phyloP scores from a whole-genome alignment of 2,797 vertebrate species.

The Dendrocincla fuliginosa region DNA sequence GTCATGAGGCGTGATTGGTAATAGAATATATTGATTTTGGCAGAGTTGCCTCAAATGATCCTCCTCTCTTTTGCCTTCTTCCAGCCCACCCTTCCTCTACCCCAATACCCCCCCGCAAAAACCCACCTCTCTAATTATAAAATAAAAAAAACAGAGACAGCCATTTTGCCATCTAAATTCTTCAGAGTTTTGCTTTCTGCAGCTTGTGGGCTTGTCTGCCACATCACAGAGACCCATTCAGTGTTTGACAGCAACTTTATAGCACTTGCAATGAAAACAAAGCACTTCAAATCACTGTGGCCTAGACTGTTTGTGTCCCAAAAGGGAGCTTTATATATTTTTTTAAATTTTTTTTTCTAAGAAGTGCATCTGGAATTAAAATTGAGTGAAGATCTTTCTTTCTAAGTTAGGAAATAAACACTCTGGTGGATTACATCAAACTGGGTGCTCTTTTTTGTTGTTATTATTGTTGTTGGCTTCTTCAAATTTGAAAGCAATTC shows the following conservation, averaged over 20 bases:
- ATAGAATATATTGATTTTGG: slow-evolving; percentile 21
- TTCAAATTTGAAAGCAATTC: neutral
- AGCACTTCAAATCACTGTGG: neutral
- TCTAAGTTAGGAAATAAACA: neutral
- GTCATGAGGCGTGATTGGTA: neutral
- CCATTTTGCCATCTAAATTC: slow-evolving; percentile 2
- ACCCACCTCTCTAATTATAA: neutral
- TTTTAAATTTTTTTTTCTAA: neutral
- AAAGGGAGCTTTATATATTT: neutral
- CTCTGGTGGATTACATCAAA: neutral
- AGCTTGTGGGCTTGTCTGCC: slow-evolving; percentile 26
- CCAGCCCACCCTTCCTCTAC: neutral
- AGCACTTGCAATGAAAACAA: neutral
- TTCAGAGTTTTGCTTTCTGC: neutral
- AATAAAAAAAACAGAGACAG: neutral
- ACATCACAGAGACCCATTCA: slow-evolving; percentile 21
- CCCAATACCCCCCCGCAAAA: neutral
- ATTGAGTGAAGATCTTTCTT: neutral
- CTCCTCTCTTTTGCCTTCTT: neutral
- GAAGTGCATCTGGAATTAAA: neutral
- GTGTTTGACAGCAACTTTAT: neutral
- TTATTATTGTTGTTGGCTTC: neutral
- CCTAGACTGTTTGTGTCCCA: neutral
- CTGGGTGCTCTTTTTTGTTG: neutral
- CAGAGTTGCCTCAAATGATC: neutral